Base-by-base conservation (phyloP, 2,888 invertebrate genomes). In the Synanthedon myopaeformis region DNA sequence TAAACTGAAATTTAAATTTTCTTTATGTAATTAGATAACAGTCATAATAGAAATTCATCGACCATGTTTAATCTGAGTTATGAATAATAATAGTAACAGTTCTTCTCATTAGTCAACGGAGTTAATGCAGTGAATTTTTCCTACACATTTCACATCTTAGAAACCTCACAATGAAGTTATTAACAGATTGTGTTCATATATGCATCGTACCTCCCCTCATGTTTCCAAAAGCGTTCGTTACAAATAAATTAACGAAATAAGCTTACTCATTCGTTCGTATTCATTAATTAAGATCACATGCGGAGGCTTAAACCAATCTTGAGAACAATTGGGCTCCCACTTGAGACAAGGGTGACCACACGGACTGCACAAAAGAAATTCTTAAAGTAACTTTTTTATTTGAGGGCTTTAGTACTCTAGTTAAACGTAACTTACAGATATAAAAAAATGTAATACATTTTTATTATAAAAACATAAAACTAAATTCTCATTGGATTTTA, bases 261-360 rank as follows among this genome's bases (percentile, higher is more conserved):
- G 84, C 85, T 82, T 79, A 82, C 77, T 86, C 85, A 86, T 83
- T 85, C 84, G 73, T 82, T 80, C 77, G 69, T 74, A 80, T 82
- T 84, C 85, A 86, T 86, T 86, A 86, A 86, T 86, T 86, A 85
- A 84, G 84, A 82, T 84, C 85, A 85, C 80, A 86, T 81, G 84
- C 82, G 85, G 72, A 73, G 75, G 70, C 80, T 83, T 83, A 81
- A 81, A 83, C 82, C 85, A 84, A 86, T 86, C 84, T 83, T 72
- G 68, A 71, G 82, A 85, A 86, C 85, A 85, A 85, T 86, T 83
- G 85, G 76, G 80, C 82, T 79, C 77, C 68, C 74, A 77, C 72
- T 79, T 62, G 57, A 59, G 54, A 51, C 35, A 52, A 62, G 62
- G 64, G 75, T 63, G 66, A 56, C 73, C 51, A 72, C 12, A 51